Evolutionary conservation across 2,797 vertebrate species (phyloP), one percentile per base, ranked within the genome.

Genomic region (Uromys caudimaculatus): DNA sequence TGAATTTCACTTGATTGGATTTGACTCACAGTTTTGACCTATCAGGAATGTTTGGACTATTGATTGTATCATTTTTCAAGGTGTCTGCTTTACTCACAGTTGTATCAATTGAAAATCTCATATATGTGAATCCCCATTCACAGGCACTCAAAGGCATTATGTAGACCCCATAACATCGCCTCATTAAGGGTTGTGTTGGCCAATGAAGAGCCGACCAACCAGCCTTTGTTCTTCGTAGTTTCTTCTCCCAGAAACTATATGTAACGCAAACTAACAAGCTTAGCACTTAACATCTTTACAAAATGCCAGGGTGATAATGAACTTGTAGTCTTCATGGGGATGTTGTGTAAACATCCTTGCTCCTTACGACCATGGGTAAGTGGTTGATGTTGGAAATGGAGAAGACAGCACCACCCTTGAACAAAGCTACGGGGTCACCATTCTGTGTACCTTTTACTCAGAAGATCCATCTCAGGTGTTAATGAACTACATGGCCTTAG

Each of bases 1-100:
- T 64, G 88, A 91, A 95, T 76, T 94, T 89, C 52, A 79, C 78
- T 16, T 84, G 52, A 27, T 44, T 90, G 64, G 21, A 79, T 82
- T 95, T 29, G 71, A 35, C 73, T 86, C 54, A 75, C 14, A 16
- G 6, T 62, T 92, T 90, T 35, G 62, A 78, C 58, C 44, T 94
- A 60, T 73, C 41, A 50, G 84, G 52, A 90, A 81, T 58, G 79
- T 52, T 90, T 91, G 54, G 71, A 95, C 87, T 62, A 47, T 89
- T 84, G 79, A 85, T 64, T 89, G 81, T 71, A 14, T 76, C 93
- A 62, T 88, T 76, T 93, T 89, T 95, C 67, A 58, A 78, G 23
- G 38, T 60, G 58, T 82, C 75, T 79, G 24, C 41, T 93, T 86
- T 87, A 76, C 52, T 24, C 24, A 92, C 29, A 77, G 47, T 13